phyloP scores from a whole-genome alignment of 2,113 vertebrate species.

The Bungarus multicinctus region DNA sequence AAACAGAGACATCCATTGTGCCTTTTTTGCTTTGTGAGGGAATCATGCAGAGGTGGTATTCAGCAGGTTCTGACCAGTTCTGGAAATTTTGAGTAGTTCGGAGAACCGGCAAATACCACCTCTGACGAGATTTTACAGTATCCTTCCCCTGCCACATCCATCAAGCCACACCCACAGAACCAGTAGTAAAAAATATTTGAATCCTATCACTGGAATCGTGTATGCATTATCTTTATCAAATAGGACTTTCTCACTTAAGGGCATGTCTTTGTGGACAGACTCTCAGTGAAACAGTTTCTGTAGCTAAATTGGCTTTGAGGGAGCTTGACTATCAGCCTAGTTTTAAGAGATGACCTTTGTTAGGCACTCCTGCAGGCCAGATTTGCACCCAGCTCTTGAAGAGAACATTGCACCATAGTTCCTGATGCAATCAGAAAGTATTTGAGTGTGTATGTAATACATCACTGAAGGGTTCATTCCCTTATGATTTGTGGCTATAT shows the following conservation, averaged over 20 bases:
- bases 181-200: too few relatives aligned
- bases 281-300: background rate
- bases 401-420: background rate
- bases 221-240: background rate
- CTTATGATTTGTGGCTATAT: background rate
- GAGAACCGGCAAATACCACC: too few relatives aligned
- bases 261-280: background rate
- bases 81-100: too few relatives aligned
- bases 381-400: background rate
- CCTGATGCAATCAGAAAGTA: background rate
- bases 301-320: background rate
- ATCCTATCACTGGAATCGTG: background rate
- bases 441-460: background rate
- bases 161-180: too few relatives aligned
- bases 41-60: background rate
- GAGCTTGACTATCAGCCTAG: background rate
- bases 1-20: background rate
- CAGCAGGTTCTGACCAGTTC: too few relatives aligned
- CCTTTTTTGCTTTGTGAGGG: background rate
- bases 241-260: background rate
- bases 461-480: background rate
- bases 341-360: background rate
- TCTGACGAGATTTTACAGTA: too few relatives aligned
- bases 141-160: too few relatives aligned
- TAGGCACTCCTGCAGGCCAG: background rate